Evolutionary conservation across 2,888 invertebrate species (phyloP).

Genomic region (Saturnia japonica): DNA sequence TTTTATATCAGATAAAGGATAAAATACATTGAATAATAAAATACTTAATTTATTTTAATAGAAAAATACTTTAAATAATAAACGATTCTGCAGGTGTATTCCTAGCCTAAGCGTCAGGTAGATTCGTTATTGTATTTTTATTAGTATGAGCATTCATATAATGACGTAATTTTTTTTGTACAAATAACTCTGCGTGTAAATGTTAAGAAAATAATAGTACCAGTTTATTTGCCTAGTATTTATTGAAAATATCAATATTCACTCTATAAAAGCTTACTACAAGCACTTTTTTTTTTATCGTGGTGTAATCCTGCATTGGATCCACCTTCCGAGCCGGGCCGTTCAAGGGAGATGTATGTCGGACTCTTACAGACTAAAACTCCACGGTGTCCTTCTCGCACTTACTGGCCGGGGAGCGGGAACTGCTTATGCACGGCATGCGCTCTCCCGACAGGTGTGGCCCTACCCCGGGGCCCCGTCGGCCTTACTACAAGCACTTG

Average conservation of each 20-base stretch:
- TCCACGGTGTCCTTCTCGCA: too few relatives aligned
- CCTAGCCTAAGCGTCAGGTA: conserved; percentile 3
- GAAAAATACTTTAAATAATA: not conserved
- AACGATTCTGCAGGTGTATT: not conserved
- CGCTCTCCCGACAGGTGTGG: too few relatives aligned
- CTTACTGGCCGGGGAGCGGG: too few relatives aligned
- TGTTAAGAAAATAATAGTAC: conserved; percentile 1
- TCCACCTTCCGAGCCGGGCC: too few relatives aligned
- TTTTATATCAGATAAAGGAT: not conserved
- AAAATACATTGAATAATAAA: not conserved
- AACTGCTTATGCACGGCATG: too few relatives aligned
- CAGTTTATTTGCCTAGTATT: not conserved
- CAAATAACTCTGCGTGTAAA: not conserved
- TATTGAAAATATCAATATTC: not conserved
- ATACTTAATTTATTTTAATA: not conserved
- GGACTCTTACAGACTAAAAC: too few relatives aligned
- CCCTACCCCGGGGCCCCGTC: too few relatives aligned
- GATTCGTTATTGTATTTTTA: conserved; percentile 12
- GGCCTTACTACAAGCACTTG: too few relatives aligned
- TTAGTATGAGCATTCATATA: conserved; percentile 2
- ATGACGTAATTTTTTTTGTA: conserved; percentile 1
- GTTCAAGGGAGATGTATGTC: too few relatives aligned
- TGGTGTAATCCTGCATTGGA: too few relatives aligned
- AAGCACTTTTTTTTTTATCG: too few relatives aligned
- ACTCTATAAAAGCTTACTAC: too few relatives aligned